Base-by-base conservation (phyloP, 2,113 vertebrate species). In the Tragelaphus strepsiceros region DNA sequence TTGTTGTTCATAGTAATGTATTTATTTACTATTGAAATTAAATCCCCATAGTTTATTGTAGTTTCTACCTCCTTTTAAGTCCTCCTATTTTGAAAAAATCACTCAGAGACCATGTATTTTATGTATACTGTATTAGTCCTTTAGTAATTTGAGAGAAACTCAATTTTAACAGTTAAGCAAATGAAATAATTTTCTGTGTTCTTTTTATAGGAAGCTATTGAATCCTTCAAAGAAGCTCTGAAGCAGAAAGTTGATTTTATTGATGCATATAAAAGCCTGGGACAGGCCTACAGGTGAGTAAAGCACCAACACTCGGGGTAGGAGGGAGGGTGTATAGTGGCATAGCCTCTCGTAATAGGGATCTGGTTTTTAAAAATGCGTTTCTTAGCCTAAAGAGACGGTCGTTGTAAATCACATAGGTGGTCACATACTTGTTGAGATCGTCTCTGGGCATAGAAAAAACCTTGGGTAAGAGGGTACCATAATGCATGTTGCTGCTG, bases 241-340 rank as follows among this genome's bases (percentile, higher is more conserved):
- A 99, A 99, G 96, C 98, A 99, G 96, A 99, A 99, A 98, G 99
- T 99, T 53, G 99, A 99, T 96, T 99, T 99, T 81, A 99, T 99
- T 97, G 99, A 99, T 98, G 99, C 99, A 0, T 99, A 99, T 98
- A 99, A 99, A 99, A 99, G 99, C 97, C 99, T 99, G 4, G 99
- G 99, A 17, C 99, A 99, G 98, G 99, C 99, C 26, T 99, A 99
- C 98, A 99, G 99, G 99, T 99, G 98, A 97, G 95, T 88, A n/a
- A 46, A 32, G 67, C 3, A 19, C 8, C 32, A 7, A 13, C 11
- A 35, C 14, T 12, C 1, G 9, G 78, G 14, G 30, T n/a, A 14
- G 43, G 53, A 71, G 91, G 26, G 51, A 39, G 84, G 26, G 5
- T 43, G 3, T 49, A 7, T 35, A 11, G 6, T 22, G 11, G 67